phyloP scores from a whole-genome alignment of 2,888 invertebrate genomes.

The Andrena minutula region DNA sequence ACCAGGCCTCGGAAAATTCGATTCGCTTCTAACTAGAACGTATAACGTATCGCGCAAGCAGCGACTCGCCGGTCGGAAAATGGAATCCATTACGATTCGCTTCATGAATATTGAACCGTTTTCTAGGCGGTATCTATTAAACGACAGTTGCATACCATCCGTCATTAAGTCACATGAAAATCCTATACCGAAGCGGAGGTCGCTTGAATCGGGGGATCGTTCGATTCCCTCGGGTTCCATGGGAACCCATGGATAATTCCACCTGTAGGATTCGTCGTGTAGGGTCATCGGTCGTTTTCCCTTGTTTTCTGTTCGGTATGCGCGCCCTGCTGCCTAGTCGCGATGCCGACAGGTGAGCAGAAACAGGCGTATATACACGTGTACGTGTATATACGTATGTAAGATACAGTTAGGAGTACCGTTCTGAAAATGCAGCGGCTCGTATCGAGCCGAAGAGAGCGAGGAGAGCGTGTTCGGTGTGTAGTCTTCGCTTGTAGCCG shows the following conservation, averaged over 20 bases:
- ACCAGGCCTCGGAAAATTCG: slow-evolving; percentile 33
- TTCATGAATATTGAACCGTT: not conserved
- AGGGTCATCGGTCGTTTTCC: slow-evolving; percentile 55
- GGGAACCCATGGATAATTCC: not conserved
- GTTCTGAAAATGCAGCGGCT: slow-evolving; percentile 79
- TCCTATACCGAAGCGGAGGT: not conserved
- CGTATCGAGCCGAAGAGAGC: slow-evolving; percentile 75
- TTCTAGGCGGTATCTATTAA: too few species aligned
- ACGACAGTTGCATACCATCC: too few species aligned
- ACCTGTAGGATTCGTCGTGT: slow-evolving; percentile 3
- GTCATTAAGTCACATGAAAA: not conserved
- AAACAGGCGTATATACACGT: slow-evolving; percentile 47
- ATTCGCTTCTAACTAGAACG: slow-evolving; percentile 34
- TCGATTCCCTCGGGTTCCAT: not conserved
- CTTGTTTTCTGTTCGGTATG: slow-evolving; percentile 64
- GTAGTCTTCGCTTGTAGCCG: slow-evolving; percentile 39
- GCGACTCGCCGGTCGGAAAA: slow-evolving; percentile 1
- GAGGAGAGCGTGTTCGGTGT: slow-evolving; percentile 64
- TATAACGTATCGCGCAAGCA: slow-evolving; percentile 20
- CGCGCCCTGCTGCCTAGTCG: slow-evolving; percentile 64
- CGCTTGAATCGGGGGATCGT: not conserved
- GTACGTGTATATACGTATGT: slow-evolving; percentile 55
- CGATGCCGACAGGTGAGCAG: slow-evolving; percentile 69
- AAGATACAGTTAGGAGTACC: slow-evolving; percentile 83
- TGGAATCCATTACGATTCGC: slow-evolving; percentile 7